Evolutionary conservation across 30 jellyfish, hydroid and myxozoan genomes (phyloP), one percentile per base, ranked within the genome.

Genomic region (Turritopsis rubra): DNA sequence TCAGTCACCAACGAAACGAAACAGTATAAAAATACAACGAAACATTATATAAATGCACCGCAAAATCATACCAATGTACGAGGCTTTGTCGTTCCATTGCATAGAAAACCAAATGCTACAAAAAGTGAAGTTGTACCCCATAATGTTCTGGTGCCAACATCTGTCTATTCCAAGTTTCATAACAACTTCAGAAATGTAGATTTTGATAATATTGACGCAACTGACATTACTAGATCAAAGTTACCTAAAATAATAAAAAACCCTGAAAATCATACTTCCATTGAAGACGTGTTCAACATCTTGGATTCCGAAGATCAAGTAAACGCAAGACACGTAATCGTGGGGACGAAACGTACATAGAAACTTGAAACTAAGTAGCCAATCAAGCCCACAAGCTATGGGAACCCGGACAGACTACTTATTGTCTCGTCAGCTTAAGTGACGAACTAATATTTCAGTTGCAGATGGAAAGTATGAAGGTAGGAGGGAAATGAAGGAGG

Each of bases 201-300:
- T 68, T 9, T n/a, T 68, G 77, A 68, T n/a, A 27, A 27, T n/a
- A 27, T 68, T 19, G 30, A 68, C 19, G 23, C 77, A 68, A 27
- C 77, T 27, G 77, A 68, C 30, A 68, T 68, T n/a, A 68, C 77
- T n/a, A 68, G 77, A 68, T 68, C 77, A 9, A 27, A n/a, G 31
- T 9, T 68, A 27, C 77, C 77, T 23, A 68, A 68, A 68, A 22
- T 68, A 27, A 19, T n/a, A 7, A 68, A 68, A n/a, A 68, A 23
- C 9, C 28, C 77, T n/a, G 30, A 23, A n/a, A 1, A 9, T 27
- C 77, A 68, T 27, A 16, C 31, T 7, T 68, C 77, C 19, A 68
- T 68, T 1, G 77, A 68, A 68, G 77, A 68, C 19, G 77, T 68
- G 30, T 68, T 68, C 30, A 68, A 68, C 19, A 68, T 68, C 9